phyloP scores from a whole-genome alignment of 2,797 vertebrate genomes.

The Tangara arthus region DNA sequence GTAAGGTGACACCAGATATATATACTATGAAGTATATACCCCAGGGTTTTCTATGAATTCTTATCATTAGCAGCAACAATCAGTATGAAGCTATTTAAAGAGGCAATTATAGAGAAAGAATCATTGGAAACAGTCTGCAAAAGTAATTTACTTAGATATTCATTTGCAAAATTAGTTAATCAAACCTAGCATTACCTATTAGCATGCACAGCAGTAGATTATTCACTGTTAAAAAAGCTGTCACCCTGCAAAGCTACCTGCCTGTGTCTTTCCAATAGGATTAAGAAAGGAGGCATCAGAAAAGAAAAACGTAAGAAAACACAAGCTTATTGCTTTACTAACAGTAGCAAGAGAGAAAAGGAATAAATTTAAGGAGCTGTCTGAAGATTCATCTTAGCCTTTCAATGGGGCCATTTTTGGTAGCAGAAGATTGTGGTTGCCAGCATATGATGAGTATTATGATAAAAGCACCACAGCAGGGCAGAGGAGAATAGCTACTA shows the following conservation, averaged over 20 bases:
- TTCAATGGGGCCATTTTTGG: constrained; percentile 22
- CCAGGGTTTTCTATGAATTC: not conserved
- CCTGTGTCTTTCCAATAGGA: not conserved
- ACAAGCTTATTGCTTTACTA: not conserved
- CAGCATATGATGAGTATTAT: constrained; percentile 13
- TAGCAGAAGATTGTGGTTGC: constrained; percentile 31
- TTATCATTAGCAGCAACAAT: not conserved
- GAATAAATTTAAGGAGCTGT: constrained; percentile 22
- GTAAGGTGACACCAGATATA: not conserved
- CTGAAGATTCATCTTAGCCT: constrained; percentile 21
- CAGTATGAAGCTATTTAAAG: not conserved
- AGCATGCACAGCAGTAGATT: constrained; percentile 10
- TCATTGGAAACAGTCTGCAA: not conserved
- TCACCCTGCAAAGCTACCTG: constrained; percentile 1
- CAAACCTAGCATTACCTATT: constrained; percentile 38
- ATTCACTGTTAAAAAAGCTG: constrained; percentile 29
- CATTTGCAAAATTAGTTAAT: constrained; percentile 43
- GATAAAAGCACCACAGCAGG: constrained; percentile 39
- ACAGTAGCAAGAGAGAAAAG: not conserved
- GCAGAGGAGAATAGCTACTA: constrained; percentile 11
- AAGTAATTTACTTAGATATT: constrained; percentile 39
- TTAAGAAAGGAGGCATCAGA: not conserved
- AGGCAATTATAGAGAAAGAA: constrained; percentile 16
- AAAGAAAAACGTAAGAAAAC: not conserved
- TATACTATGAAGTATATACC: not conserved